These are phyloP conservation scores for Lepus europaeus DNA, from an alignment of 2,113 vertebrate genomes.

Conservation along the genomic window DNA sequence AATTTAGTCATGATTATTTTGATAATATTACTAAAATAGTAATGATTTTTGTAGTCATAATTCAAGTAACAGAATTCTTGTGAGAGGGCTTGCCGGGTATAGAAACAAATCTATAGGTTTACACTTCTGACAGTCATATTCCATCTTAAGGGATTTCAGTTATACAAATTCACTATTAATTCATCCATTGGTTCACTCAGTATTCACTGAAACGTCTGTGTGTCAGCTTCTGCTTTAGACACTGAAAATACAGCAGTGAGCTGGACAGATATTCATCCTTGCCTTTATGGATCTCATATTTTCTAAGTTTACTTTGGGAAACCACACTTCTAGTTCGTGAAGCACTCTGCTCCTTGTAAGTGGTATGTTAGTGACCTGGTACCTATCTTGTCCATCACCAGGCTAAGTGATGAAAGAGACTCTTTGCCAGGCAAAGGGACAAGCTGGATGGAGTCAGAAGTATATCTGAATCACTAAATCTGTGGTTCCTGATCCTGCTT, in stretches of 20 bases:
- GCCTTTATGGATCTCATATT: neutral
- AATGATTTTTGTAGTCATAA: slow-evolving; percentile 47
- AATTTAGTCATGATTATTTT: slow-evolving; percentile 48
- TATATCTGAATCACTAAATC: neutral
- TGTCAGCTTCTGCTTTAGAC: neutral
- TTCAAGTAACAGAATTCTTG: slow-evolving; percentile 27
- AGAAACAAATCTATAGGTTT: neutral
- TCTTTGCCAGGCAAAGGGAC: neutral
- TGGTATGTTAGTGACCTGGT: neutral
- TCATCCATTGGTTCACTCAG: slow-evolving; percentile 28
- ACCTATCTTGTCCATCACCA: neutral
- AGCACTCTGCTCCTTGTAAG: neutral
- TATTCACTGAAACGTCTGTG: neutral
- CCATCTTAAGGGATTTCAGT: slow-evolving; percentile 43
- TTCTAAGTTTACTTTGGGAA: slow-evolving; percentile 40
- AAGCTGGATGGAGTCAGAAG: neutral
- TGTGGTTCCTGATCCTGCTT: neutral
- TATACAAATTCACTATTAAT: slow-evolving; percentile 41
- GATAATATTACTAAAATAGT: slow-evolving; percentile 43
- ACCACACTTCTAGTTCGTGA: neutral
- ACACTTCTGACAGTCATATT: neutral
- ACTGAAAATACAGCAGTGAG: neutral
- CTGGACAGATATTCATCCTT: neutral
- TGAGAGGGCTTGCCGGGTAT: neutral
- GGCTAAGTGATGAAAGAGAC: neutral